These are phyloP conservation scores for Bombycilla garrulus DNA, from an alignment of 2,113 vertebrate species.

Conservation along the genomic window DNA sequence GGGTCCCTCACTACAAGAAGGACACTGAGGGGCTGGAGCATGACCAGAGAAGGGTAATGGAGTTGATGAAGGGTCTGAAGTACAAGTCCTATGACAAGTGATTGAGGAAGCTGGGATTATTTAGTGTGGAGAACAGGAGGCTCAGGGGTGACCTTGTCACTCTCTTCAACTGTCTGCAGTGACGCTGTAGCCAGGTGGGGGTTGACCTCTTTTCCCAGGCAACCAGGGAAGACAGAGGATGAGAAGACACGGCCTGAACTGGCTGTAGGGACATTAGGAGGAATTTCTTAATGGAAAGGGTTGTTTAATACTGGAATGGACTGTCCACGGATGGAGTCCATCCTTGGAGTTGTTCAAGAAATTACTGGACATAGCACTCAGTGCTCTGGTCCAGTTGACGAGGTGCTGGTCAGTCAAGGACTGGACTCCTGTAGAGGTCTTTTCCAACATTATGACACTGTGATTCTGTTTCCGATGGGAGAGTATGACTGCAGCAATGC, in stretches of 20 bases:
- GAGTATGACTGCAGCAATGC: background rate
- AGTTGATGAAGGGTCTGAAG: background rate
- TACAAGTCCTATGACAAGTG: background rate
- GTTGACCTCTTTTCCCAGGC: rapidly evolving
- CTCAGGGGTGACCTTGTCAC: background rate
- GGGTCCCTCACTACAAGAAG: background rate
- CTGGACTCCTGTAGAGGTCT: background rate
- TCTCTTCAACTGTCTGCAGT: background rate
- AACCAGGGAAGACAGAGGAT: background rate
- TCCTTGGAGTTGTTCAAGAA: background rate
- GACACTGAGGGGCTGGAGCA: rapidly evolving
- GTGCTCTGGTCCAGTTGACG: background rate
- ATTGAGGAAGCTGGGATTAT: background rate
- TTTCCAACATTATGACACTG: background rate
- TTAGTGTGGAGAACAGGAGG: background rate
- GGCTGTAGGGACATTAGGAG: background rate
- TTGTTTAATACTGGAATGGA: background rate
- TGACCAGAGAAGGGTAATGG: rapidly evolving
- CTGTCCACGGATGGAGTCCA: background rate
- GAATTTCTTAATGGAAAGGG: background rate
- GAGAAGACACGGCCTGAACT: background rate
- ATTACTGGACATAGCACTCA: background rate
- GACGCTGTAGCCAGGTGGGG: background rate
- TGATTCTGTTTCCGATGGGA: background rate
- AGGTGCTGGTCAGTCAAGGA: background rate